These are phyloP conservation scores for Macrotis lagotis DNA, from an alignment of 2,113 vertebrate species.

Conservation along the genomic window DNA sequence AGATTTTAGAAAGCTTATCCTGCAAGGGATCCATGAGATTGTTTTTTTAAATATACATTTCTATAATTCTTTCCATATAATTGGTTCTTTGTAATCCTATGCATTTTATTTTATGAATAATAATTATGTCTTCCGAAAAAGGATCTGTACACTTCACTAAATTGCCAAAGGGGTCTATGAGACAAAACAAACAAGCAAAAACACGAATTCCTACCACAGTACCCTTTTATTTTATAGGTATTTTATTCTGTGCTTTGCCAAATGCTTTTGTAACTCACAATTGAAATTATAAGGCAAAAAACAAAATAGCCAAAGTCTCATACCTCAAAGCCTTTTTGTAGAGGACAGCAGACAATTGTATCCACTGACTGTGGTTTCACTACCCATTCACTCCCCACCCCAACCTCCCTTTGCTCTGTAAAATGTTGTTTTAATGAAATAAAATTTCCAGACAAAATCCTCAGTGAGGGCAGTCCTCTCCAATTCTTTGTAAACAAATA, in stretches of 20 bases:
- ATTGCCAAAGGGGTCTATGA: neutral
- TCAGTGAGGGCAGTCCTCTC: neutral
- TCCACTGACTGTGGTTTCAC: neutral
- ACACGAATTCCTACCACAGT: neutral
- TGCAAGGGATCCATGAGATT: neutral
- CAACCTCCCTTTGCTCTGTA: neutral
- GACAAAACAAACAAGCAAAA: neutral
- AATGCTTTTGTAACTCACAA: neutral
- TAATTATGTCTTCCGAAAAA: neutral
- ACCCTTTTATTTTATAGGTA: neutral
- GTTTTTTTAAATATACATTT: too few species aligned
- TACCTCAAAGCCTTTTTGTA: neutral
- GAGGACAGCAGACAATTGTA: neutral
- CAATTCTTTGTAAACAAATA: neutral
- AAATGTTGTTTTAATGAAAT: slow-evolving; percentile 21
- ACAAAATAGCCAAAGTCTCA: neutral
- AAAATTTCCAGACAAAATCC: neutral
- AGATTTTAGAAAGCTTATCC: neutral
- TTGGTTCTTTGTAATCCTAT: neutral
- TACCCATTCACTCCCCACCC: neutral
- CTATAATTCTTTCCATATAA: neutral
- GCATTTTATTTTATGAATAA: neutral
- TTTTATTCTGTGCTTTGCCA: neutral
- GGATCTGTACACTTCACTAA: neutral
- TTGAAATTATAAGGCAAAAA: neutral